Conservation (phyloP, 2,113 vertebrate genomes). For the Dasyornis broadbenti region DNA sequence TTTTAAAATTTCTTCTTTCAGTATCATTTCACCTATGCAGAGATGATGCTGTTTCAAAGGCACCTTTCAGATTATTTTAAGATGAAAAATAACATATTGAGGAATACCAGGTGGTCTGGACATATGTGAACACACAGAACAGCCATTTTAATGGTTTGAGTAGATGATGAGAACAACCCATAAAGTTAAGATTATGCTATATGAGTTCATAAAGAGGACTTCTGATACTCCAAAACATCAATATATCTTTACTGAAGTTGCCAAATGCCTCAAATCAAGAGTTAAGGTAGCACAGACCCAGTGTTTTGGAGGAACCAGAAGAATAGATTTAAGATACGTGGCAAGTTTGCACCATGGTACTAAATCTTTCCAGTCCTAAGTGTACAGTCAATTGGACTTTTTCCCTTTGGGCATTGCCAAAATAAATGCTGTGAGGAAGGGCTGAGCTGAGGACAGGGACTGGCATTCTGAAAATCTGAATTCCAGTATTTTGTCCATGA, state of each 20-base stretch:
- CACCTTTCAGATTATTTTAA: neutral
- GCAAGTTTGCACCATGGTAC: neutral
- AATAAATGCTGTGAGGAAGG: neutral
- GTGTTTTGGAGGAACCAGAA: neutral
- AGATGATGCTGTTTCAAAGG: neutral
- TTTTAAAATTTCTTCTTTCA: neutral
- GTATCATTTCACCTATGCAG: neutral
- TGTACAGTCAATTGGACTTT: neutral
- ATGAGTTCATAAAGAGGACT: neutral
- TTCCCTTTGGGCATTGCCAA: neutral
- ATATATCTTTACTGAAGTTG: neutral
- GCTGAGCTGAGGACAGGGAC: neutral
- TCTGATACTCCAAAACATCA: neutral
- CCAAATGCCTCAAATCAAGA: neutral
- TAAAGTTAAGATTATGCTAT: neutral
- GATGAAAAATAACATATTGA: neutral
- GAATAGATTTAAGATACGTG: neutral
- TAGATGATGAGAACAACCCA: neutral
- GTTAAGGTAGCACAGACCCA: neutral
- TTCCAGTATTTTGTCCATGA: accelerated
- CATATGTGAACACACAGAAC: neutral
- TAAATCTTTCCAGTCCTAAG: neutral
- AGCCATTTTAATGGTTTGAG: neutral
- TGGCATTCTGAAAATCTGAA: neutral
- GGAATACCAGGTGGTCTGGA: neutral